Percentiles rank a stretch among this genome's conserved stretches.
Conservation (phyloP, 2,888 invertebrate species). For the Epiblema foenella region DNA sequence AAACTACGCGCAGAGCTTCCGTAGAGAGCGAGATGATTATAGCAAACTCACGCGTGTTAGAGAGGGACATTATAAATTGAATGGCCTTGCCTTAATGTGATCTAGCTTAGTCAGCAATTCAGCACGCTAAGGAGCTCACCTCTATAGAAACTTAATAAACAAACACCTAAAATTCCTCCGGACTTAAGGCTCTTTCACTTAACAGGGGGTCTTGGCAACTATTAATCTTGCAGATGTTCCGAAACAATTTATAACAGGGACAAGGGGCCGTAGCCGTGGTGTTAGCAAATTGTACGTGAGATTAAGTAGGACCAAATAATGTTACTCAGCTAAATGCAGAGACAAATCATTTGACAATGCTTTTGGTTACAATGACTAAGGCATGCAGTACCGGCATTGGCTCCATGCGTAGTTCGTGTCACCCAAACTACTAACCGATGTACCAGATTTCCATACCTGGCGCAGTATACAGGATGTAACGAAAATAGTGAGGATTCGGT, state of each 20-base stretch:
- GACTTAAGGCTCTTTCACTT: slow-evolving; percentile 65
- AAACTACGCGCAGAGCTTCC: no score
- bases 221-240: slow-evolving; percentile 79
- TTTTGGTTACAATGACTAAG: slow-evolving; percentile 4
- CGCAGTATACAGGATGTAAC: no score
- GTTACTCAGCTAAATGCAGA: slow-evolving; percentile 59
- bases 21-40: no score
- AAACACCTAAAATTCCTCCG: slow-evolving; percentile 30
- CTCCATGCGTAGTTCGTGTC: no score
- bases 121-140: slow-evolving; percentile 8
- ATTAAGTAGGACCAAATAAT: slow-evolving; percentile 66
- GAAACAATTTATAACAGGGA: slow-evolving; percentile 76
- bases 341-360: slow-evolving; percentile 62
- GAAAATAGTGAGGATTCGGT: no score
- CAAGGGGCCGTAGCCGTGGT: slow-evolving; percentile 64
- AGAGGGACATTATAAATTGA: no score
- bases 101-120: background rate
- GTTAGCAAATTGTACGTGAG: slow-evolving; percentile 68
- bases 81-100: no score
- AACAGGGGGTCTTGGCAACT: slow-evolving; percentile 67
- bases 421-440: no score
- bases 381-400: no score
- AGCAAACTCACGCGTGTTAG: no score
- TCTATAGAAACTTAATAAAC: slow-evolving; percentile 36
- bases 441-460: no score